Evolutionary conservation across 2,888 invertebrate genomes (phyloP), one percentile per base, ranked within the genome.

Genomic region (Heteropelma amictum): DNA sequence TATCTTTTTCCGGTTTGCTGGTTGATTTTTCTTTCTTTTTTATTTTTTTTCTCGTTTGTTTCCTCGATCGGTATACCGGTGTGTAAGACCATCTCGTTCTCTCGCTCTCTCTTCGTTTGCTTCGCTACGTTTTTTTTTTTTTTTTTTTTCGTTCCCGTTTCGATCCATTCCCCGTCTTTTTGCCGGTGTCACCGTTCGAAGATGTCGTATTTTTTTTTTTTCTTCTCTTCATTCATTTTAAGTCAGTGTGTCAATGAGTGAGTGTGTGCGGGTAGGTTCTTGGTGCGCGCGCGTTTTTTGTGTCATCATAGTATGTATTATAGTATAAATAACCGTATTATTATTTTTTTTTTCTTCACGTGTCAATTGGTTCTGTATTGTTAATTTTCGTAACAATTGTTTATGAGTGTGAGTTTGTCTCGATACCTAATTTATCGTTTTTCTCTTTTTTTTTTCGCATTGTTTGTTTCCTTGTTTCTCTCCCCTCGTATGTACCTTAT

Each of bases 251-350:
- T 71, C 67, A 63, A 77, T 79, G 77, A 78, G 77, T 79, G 71
- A 77, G 79, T 79, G 79, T 79, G 79, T 78, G 78, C 77, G 79
- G 77, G 71, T 76, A 73, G 77, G 77, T 71, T 76, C 71, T 68
- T 71, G 71, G 69, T 77, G 77, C 73, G 76, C 77, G 78, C 77
- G 78, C 78, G 69, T 75, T 70, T 76, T 77, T 76, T 74, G 70
- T 75, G 75, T 75, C 70, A 53, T 76, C 67, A 45, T 68, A 71
- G 23, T 70, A n/a, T n/a, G n/a, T n/a, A 71, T 67, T 51, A 74
- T 75, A 49, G 72, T 76, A 76, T 76, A 60, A 72, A 72, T 76
- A 68, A 76, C 53, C 76, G 68, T 71, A 56, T 58, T 49, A 60
- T 56, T 21, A 26, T 40, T 38, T 56, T 30, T 40, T 58, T 35